Conservation (phyloP, 2,888 invertebrate species). For the Tetramorium bicarinatum region DNA sequence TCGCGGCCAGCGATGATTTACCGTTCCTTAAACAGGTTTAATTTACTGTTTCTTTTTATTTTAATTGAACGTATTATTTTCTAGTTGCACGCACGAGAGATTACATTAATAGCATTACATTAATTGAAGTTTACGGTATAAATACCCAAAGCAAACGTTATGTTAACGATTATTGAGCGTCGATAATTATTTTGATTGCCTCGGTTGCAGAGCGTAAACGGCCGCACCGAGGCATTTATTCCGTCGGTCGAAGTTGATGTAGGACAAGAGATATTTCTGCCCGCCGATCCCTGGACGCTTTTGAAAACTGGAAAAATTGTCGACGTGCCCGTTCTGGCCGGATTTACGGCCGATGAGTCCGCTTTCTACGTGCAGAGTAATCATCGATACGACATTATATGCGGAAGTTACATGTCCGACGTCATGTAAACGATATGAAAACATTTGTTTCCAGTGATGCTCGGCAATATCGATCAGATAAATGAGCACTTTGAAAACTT, state of each 20-base stretch:
- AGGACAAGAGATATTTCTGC: constrained; percentile 81
- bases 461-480: constrained; percentile 75
- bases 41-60: constrained; percentile 14
- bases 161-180: constrained; percentile 14
- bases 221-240: constrained; percentile 74
- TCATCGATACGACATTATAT: constrained; percentile 14
- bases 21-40: constrained; percentile 19
- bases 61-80: constrained; percentile 4
- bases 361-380: constrained; percentile 75
- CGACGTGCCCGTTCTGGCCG: constrained; percentile 81
- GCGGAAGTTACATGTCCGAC: background rate
- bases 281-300: constrained; percentile 81
- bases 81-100: background rate
- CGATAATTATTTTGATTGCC: constrained; percentile 11
- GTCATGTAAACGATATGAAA: constrained; percentile 40
- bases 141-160: background rate
- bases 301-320: constrained; percentile 79
- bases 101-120: background rate
- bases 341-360: constrained; percentile 77
- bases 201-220: constrained; percentile 76
- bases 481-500: constrained; percentile 81
- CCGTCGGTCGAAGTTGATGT: constrained; percentile 80
- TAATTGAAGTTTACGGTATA: constrained; percentile 3
- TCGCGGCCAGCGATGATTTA: constrained; percentile 70
- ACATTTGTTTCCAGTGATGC: constrained; percentile 67